Percentiles rank a stretch among this genome's conserved stretches.
These are phyloP conservation scores for Cercopithecus mona DNA, from an alignment of 2,113 vertebrate genomes.

Conservation along the genomic window DNA sequence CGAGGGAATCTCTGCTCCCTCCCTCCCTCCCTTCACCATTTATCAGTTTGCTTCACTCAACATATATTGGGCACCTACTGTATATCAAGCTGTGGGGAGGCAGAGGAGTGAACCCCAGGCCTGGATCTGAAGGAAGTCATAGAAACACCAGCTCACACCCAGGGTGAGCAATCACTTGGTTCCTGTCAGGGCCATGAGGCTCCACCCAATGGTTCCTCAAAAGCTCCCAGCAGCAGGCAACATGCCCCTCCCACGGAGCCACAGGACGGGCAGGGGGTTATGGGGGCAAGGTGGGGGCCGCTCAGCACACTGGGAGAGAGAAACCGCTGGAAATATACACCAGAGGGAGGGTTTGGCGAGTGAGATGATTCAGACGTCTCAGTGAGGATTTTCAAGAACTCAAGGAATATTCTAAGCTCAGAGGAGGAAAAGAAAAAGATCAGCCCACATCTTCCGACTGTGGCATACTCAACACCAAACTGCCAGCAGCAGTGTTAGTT, in stretches of 20 bases:
- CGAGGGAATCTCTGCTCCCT: too few relatives aligned
- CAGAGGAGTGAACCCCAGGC: background rate
- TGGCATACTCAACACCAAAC: background rate
- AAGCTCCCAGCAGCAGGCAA: background rate
- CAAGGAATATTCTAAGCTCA: constrained; percentile 54
- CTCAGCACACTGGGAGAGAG: background rate
- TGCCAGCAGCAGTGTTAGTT: background rate
- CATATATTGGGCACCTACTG: background rate
- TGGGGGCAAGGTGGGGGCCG: rapidly evolving
- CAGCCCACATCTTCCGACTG: background rate
- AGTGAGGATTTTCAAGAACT: constrained; percentile 46
- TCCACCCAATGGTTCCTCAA: background rate
- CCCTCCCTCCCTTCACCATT: background rate
- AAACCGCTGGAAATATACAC: background rate
- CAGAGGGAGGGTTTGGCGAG: background rate
- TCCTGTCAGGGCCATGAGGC: background rate
- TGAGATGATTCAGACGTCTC: constrained; percentile 15
- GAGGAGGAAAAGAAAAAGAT: background rate
- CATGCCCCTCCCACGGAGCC: rapidly evolving
- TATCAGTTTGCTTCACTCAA: background rate
- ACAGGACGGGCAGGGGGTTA: rapidly evolving
- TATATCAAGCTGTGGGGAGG: background rate
- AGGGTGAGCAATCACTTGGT: rapidly evolving
- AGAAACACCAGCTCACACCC: rapidly evolving
- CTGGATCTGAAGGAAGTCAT: background rate